Evolutionary conservation across 2,888 invertebrate genomes (phyloP).

Genomic region (Anthoptus insignis): DNA sequence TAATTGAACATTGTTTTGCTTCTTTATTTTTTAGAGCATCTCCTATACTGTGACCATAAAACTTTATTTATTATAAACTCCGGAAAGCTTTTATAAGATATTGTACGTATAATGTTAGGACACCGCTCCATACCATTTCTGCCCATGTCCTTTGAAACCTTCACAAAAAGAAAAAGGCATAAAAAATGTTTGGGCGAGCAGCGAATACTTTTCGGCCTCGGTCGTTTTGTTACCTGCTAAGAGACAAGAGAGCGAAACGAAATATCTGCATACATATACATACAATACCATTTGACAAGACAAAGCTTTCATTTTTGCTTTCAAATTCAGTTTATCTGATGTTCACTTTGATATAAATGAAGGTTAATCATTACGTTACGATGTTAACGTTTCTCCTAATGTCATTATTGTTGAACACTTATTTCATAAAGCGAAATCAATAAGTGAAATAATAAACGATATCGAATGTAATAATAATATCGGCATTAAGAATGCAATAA

Average conservation of each 20-base stretch:
- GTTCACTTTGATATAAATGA: neutral
- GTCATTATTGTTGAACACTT: neutral
- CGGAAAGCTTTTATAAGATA: too few relatives aligned
- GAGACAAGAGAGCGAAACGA: slow-evolving; percentile 57
- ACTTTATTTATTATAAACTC: too few relatives aligned
- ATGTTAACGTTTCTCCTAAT: neutral
- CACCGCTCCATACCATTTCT: too few relatives aligned
- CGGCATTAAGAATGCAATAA: neutral
- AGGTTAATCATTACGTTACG: neutral
- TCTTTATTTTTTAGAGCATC: too few relatives aligned
- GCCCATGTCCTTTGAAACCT: slow-evolving; percentile 53
- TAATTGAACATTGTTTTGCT: too few relatives aligned
- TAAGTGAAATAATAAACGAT: neutral
- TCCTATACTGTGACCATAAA: too few relatives aligned
- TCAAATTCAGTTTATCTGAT: neutral
- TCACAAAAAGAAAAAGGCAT: slow-evolving; percentile 60
- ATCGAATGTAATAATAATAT: neutral
- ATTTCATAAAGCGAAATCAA: neutral
- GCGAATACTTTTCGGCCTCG: slow-evolving; percentile 73
- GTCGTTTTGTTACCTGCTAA: slow-evolving; percentile 75
- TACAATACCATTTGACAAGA: slow-evolving; percentile 5
- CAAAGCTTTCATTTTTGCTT: slow-evolving; percentile 19
- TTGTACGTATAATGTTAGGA: too few relatives aligned
- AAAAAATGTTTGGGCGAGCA: slow-evolving; percentile 61
- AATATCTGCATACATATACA: slow-evolving; percentile 40